Conservation (phyloP, 2,113 vertebrate species). For the Vidua macroura region DNA sequence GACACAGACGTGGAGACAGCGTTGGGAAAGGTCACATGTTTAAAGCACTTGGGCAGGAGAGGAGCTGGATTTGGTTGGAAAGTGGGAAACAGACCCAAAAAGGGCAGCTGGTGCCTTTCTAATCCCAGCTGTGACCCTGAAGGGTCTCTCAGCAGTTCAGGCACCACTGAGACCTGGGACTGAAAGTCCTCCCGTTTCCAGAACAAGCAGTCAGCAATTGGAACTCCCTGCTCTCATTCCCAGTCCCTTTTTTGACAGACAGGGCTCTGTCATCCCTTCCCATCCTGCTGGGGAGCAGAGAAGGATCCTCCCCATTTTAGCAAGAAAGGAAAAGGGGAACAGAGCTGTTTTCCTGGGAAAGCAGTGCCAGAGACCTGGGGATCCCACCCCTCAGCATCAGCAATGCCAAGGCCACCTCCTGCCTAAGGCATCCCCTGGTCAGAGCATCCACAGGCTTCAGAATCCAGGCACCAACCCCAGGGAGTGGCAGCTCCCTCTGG, state of each 20-base stretch:
- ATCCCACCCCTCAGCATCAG: background rate
- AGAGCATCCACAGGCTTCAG: background rate
- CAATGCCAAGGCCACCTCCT: background rate
- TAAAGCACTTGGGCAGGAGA: background rate
- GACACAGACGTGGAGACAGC: background rate
- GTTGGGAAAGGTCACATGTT: fast-evolving
- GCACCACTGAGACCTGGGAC: background rate
- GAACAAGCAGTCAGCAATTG: background rate
- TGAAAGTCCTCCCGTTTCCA: background rate
- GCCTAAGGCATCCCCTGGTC: background rate
- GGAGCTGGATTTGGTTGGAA: background rate
- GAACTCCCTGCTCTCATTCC: background rate
- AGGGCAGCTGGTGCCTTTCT: background rate
- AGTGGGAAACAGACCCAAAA: background rate
- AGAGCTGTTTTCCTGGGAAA: background rate
- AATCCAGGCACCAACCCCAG: background rate
- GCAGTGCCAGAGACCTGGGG: slow-evolving; percentile 44
- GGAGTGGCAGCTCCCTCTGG: background rate
- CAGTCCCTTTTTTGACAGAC: background rate
- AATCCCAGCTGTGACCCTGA: background rate
- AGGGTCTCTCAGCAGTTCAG: background rate
- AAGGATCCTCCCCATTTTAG: background rate
- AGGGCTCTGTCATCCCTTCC: background rate
- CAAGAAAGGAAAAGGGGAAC: background rate
- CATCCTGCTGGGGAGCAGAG: background rate